Conservation (phyloP, 2,113 vertebrate species). For the Oryzias javanicus region DNA sequence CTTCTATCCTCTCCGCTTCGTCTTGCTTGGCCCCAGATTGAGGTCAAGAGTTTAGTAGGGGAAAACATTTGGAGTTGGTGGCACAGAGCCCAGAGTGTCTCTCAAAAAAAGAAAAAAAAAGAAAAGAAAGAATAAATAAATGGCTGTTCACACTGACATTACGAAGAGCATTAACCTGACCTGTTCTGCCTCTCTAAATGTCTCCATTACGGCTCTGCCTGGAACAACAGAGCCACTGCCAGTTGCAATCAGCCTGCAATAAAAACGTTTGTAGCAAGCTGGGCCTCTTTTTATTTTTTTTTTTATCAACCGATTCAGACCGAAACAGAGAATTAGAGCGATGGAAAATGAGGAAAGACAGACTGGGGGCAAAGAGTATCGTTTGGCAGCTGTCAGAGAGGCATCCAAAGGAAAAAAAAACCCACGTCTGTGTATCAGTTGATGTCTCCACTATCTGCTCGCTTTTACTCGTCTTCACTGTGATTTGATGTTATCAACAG, state of each 20-base stretch:
- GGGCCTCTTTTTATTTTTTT: constrained; percentile 6
- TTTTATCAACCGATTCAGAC: constrained; percentile 50
- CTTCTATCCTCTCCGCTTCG: constrained; percentile 43
- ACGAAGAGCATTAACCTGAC: constrained; percentile 74
- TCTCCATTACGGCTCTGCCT: constrained; percentile 65
- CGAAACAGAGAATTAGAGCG: constrained; percentile 48
- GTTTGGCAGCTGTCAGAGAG: constrained; percentile 54
- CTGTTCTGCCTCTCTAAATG: constrained; percentile 63
- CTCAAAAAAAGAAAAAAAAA: constrained; percentile 34
- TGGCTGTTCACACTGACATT: constrained; percentile 67
- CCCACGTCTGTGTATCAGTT: constrained; percentile 24
- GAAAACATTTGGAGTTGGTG: constrained; percentile 75
- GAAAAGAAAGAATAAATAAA: constrained; percentile 45
- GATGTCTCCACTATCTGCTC: constrained; percentile 47
- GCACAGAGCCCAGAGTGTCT: constrained; percentile 70
- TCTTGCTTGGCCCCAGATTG: constrained; percentile 72
- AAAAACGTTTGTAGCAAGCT: constrained; percentile 46
- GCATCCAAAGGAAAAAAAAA: constrained; percentile 51
- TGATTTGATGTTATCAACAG: constrained; percentile 48
- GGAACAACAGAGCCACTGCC: constrained; percentile 59
- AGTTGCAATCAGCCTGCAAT: constrained; percentile 54
- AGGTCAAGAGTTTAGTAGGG: constrained; percentile 80
- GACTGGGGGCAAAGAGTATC: constrained; percentile 51
- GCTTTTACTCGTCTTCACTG: constrained; percentile 41
- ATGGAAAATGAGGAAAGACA: constrained; percentile 41